Percentiles rank a stretch among this genome's conserved stretches.
phyloP scores from a whole-genome alignment of 2,888 invertebrate genomes.

The Oligia latruncula region DNA sequence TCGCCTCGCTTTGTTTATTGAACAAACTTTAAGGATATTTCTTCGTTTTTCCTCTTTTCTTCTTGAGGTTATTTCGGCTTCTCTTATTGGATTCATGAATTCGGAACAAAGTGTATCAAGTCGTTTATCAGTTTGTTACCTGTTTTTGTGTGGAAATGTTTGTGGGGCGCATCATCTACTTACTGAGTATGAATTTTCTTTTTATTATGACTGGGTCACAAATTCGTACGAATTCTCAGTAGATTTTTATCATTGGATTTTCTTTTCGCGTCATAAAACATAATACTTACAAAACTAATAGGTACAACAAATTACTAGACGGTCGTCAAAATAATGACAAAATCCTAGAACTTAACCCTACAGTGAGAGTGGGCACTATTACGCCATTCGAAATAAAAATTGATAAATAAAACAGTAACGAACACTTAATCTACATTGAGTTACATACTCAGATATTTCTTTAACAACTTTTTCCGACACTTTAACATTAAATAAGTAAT shows the following conservation, averaged over 20 bases:
- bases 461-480: constrained; percentile 43
- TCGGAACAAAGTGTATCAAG: constrained; percentile 68
- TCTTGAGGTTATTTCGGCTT: constrained; percentile 65
- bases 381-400: constrained; percentile 8
- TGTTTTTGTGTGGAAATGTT: constrained; percentile 55
- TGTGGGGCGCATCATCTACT: constrained; percentile 48
- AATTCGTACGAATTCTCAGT: not conserved
- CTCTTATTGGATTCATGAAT: constrained; percentile 69
- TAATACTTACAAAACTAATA: too few relatives aligned
- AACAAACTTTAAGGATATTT: constrained; percentile 71
- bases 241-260: not conserved
- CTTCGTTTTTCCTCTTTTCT: constrained; percentile 65
- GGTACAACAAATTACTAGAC: not conserved
- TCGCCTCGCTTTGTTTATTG: constrained; percentile 74
- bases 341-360: not conserved
- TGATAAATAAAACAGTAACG: constrained; percentile 25
- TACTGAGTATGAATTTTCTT: constrained; percentile 43
- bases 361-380: not conserved
- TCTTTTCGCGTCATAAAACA: not conserved
- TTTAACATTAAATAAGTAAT: constrained; percentile 48
- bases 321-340: not conserved
- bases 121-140: constrained; percentile 67
- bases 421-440: constrained; percentile 30
- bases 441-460: constrained; percentile 46
- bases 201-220: not conserved